Evolutionary conservation across 1,140 invertebrate genomes (phyloP).

Genomic region (Oryctes rhinoceros): DNA sequence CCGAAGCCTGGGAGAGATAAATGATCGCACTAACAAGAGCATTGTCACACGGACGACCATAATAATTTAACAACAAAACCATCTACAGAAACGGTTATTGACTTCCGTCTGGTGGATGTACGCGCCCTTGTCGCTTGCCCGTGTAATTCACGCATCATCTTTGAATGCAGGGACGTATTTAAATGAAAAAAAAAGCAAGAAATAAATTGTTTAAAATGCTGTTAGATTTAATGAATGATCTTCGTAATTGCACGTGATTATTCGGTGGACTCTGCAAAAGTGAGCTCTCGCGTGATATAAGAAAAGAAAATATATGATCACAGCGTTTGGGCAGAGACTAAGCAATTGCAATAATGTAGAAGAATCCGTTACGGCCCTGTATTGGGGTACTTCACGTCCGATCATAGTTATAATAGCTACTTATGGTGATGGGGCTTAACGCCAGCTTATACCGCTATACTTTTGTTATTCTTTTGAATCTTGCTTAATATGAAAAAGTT

Average conservation of each 20-base stretch:
- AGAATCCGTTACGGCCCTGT: conserved; percentile 9
- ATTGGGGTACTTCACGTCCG: conserved; percentile 28
- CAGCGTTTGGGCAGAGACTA: too few relatives aligned
- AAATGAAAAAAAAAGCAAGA: not conserved
- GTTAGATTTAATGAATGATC: not conserved
- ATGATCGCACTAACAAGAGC: conserved; percentile 51
- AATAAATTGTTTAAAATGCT: not conserved
- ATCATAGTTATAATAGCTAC: conserved; percentile 47
- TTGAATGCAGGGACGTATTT: conserved; percentile 27
- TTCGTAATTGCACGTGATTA: too few relatives aligned
- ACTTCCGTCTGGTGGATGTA: conserved; percentile 41
- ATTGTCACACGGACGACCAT: conserved; percentile 46
- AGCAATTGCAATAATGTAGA: too few relatives aligned
- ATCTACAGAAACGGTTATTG: conserved; percentile 45
- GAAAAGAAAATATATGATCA: too few relatives aligned
- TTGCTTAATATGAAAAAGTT: not conserved
- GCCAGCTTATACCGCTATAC: conserved; percentile 43
- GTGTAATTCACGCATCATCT: conserved; percentile 45
- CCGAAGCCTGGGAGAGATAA: conserved; percentile 46
- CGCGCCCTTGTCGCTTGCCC: conserved; percentile 42
- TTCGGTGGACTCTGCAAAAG: too few relatives aligned
- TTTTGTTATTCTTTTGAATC: conserved; percentile 30
- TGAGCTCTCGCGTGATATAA: too few relatives aligned
- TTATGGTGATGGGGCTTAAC: conserved; percentile 46
- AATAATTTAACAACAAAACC: conserved; percentile 45